A percentile compares a stretch with the other conserved stretches of the same genome.
phyloP scores from a whole-genome alignment of 2,113 vertebrate species.

The Ameiurus melas region DNA sequence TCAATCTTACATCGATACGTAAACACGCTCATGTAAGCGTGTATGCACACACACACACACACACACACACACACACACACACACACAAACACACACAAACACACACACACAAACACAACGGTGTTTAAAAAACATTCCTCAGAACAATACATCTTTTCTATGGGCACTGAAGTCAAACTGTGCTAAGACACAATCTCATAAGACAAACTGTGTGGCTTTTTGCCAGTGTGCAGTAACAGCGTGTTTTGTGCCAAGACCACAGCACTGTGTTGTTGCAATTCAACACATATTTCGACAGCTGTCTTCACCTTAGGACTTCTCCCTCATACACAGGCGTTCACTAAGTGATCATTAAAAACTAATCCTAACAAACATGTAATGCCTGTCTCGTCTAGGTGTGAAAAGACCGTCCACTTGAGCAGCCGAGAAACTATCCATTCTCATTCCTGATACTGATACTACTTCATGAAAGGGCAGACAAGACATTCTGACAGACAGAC shows the following conservation, averaged over 20 bases:
- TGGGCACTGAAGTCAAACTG: constrained; percentile 7
- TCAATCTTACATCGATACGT: not conserved
- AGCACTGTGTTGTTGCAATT: constrained; percentile 7
- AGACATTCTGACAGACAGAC: not conserved
- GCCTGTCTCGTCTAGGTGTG: constrained; percentile 13
- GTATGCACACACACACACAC: not conserved
- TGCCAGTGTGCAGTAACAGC: constrained; percentile 24
- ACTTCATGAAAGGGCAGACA: constrained; percentile 15
- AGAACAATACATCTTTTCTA: constrained; percentile 32
- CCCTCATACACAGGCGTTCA: not conserved
- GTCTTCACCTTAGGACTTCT: constrained; percentile 13
- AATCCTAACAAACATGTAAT: not conserved
- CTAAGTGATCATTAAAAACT: not conserved
- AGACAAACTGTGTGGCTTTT: constrained; percentile 28
- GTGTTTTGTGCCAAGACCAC: constrained; percentile 5
- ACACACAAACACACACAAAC: constrained; percentile 1
- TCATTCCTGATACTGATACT: constrained; percentile 23
- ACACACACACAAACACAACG: constrained; percentile 12
- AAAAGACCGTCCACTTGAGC: constrained; percentile 4
- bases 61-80: constrained; percentile 15
- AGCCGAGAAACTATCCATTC: not conserved
- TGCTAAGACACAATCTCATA: not conserved
- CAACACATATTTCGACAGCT: constrained; percentile 3
- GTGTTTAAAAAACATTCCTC: constrained; percentile 46
- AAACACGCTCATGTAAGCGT: not conserved